A percentile compares a stretch with the other conserved stretches of the same genome.
phyloP scores from a whole-genome alignment of 2,888 invertebrate genomes.

The Teleiodes luculella region DNA sequence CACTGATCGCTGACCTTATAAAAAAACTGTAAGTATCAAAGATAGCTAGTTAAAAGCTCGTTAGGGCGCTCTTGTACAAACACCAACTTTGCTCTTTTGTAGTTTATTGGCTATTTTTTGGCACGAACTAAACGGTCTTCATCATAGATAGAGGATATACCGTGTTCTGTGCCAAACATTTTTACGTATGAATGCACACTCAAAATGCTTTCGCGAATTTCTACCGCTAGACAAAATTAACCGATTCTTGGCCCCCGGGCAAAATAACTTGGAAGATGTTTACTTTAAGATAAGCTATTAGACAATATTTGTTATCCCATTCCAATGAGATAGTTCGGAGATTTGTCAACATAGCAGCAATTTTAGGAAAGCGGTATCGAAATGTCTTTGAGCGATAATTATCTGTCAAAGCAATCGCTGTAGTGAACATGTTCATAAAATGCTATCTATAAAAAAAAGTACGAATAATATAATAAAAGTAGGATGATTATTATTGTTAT shows the following conservation, averaged over 20 bases:
- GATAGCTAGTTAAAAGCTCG: conserved; percentile 12
- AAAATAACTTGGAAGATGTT: not conserved
- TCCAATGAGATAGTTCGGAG: not conserved
- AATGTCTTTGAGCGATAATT: not conserved
- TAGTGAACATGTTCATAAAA: too few relatives aligned
- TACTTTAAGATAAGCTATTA: conserved; percentile 3
- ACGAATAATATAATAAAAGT: too few relatives aligned
- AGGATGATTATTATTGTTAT: too few relatives aligned
- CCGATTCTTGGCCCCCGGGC: not conserved
- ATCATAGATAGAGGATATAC: not conserved
- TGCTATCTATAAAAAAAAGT: too few relatives aligned
- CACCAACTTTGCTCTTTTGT: conserved; percentile 9
- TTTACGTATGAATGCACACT: conserved; percentile 6
- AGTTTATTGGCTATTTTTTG: conserved; percentile 10
- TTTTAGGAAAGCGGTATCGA: not conserved
- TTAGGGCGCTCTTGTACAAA: conserved; percentile 9
- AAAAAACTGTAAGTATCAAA: not conserved
- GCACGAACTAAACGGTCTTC: conserved; percentile 12
- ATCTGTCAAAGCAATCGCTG: not conserved
- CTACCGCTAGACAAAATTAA: not conserved
- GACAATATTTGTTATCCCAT: conserved; percentile 1
- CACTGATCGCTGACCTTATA: not conserved
- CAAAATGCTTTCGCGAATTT: not conserved
- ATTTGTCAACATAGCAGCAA: conserved; percentile 1
- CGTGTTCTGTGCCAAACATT: conserved; percentile 7